A percentile compares a stretch with the other conserved stretches of the same genome.
phyloP scores from a whole-genome alignment of 2,797 vertebrate species.

The Enteromius radiatus region DNA sequence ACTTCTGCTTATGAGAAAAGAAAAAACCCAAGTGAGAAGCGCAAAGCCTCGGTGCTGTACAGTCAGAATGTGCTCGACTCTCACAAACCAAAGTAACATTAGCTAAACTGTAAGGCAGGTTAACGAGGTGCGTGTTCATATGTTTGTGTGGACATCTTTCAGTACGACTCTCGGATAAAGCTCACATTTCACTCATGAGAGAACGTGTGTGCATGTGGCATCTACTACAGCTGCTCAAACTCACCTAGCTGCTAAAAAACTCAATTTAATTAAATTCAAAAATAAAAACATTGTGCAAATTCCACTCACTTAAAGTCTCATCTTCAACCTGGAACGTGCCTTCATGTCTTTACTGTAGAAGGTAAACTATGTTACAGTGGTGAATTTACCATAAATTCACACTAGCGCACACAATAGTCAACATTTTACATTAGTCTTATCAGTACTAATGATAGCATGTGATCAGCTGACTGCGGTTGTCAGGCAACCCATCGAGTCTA shows the following conservation, averaged over 20 bases:
- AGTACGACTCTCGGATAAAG: conserved; percentile 14
- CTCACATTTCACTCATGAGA: conserved; percentile 17
- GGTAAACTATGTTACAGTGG: conserved; percentile 29
- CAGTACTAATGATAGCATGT: conserved; percentile 51
- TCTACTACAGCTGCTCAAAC: conserved; percentile 15
- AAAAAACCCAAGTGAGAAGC: neutral
- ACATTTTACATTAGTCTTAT: conserved; percentile 48
- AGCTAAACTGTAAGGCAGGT: conserved; percentile 45
- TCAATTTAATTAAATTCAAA: neutral
- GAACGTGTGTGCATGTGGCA: conserved; percentile 1
- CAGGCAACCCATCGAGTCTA: conserved; percentile 43
- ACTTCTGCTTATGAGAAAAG: neutral
- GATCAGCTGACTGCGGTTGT: conserved; percentile 52
- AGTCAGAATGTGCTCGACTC: conserved; percentile 34
- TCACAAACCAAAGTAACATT: conserved; percentile 26
- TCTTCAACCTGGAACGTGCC: conserved; percentile 27
- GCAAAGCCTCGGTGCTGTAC: neutral
- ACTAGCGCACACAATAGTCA: conserved; percentile 40
- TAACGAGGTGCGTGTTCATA: conserved; percentile 31
- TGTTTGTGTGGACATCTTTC: conserved; percentile 47
- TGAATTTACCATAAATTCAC: conserved; percentile 56
- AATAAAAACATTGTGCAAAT: conserved; percentile 11
- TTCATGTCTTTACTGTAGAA: conserved; percentile 17
- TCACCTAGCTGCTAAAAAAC: conserved; percentile 19
- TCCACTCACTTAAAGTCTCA: conserved; percentile 20